Base-by-base conservation (phyloP, 2,113 vertebrate species). In the Bucco capensis region DNA sequence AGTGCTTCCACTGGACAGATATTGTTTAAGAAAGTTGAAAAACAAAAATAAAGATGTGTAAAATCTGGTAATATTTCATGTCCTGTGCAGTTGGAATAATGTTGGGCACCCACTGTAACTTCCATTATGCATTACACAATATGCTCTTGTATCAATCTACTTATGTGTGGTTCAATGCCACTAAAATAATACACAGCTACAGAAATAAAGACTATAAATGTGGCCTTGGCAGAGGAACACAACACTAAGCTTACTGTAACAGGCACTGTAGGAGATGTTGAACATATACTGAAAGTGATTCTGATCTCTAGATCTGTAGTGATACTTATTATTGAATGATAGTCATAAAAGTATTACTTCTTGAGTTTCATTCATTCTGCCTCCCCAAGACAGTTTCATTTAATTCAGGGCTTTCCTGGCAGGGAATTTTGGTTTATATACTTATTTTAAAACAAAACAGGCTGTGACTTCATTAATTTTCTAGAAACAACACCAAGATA, bases 201-300 rank as follows among this genome's bases (percentile, higher is more conserved):
- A 83, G 80, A 93, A 90, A 74, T 53, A 62, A 93, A 73, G 17
- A 12, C 5, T 66, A 6, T 25, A 75, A 69, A 49, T 61, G 76
- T 85, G 81, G 44, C 35, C 91, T 64, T 92, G 65, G 74, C 67
- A 87, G 14, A 94, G 77, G 85, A 97, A 92, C 37, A 76, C 77
- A 95, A 67, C 30, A 79, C 67, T 88, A 86, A 72, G 69, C 30
- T 88, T 74, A 62, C 71, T 33, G 25, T 51, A 89, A 93, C 25
- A 74, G 61, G 49, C 91, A 94, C 77, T 83, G 74, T 58, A 94
- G 78, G 56, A 92, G 49, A 44, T 24, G 18, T 30, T 71, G 42
- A 73, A 70, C 40, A 28, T 28, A 31, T 40, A 46, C 8, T 42
- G 47, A 62, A 86, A 91, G 49, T 54, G 18, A 90, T 96, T 93